Percentiles rank a stretch among this genome's conserved stretches.
Conservation (phyloP, 2,113 vertebrate species). For the Marmota monax region DNA sequence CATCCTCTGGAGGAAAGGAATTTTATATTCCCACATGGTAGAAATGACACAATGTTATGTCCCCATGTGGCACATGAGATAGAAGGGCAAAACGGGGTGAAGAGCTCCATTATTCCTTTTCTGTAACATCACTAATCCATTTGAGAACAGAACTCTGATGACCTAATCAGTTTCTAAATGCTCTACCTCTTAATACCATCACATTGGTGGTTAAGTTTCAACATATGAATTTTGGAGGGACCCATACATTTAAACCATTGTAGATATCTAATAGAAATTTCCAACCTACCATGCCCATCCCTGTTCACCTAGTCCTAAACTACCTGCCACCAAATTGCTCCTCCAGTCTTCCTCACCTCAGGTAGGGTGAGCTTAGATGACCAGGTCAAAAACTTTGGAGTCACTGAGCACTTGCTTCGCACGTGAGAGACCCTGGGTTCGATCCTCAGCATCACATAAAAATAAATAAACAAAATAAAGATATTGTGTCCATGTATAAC, state of each 20-base stretch:
- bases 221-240: background rate
- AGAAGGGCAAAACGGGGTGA: background rate
- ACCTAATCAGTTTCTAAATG: background rate
- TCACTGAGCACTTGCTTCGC: background rate
- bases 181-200: background rate
- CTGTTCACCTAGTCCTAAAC: background rate
- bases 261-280: background rate
- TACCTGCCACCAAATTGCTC: background rate
- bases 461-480: too few relatives aligned
- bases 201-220: background rate
- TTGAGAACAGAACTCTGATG: background rate
- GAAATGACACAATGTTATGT: background rate
- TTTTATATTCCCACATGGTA: background rate
- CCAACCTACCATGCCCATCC: background rate
- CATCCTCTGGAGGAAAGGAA: background rate
- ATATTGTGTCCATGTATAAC: too few relatives aligned
- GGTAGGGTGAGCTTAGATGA: background rate
- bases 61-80: background rate
- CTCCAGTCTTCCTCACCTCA: background rate
- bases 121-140: background rate
- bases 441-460: too few relatives aligned
- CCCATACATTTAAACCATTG: background rate
- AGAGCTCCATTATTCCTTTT: background rate
- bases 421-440: too few relatives aligned
- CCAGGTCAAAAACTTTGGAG: background rate